These are phyloP conservation scores for Polypedilum pembai DNA, from an alignment of 1,140 invertebrate genomes.

Conservation along the genomic window DNA sequence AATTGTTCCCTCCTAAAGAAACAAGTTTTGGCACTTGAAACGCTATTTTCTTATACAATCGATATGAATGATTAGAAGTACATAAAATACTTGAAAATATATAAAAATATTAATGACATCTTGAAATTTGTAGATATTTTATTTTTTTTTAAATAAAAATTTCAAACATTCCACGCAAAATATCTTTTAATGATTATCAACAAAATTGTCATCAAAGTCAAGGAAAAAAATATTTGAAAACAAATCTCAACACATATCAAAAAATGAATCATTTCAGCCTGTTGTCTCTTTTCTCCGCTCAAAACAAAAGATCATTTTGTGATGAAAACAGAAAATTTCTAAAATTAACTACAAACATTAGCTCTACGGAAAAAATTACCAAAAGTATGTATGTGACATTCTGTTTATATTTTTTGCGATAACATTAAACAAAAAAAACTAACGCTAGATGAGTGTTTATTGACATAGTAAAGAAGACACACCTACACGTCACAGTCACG, in stretches of 20 bases:
- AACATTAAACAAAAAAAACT: no score
- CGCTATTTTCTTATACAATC: neutral
- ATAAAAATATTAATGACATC: no score
- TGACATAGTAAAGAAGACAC: neutral
- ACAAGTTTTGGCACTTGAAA: neutral
- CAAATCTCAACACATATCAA: neutral
- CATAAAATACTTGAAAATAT: no score
- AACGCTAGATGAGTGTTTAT: no score
- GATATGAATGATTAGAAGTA: neutral
- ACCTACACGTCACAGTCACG: neutral
- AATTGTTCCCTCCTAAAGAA: no score
- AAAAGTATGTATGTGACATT: neutral
- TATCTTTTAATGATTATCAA: no score
- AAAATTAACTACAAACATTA: neutral
- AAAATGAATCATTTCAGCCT: slow-evolving; percentile 4
- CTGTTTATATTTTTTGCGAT: neutral
- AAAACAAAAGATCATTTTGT: neutral
- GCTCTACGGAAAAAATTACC: neutral
- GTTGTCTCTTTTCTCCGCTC: neutral
- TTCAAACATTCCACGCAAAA: no score
- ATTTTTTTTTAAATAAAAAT: no score
- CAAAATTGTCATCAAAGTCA: no score
- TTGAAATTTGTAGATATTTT: no score
- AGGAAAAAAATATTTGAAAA: no score
- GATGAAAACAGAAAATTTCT: neutral